Percentiles rank a stretch among this genome's conserved stretches.
Evolutionary conservation across 1,140 invertebrate species (phyloP).

Genomic region (Achroia grisella): DNA sequence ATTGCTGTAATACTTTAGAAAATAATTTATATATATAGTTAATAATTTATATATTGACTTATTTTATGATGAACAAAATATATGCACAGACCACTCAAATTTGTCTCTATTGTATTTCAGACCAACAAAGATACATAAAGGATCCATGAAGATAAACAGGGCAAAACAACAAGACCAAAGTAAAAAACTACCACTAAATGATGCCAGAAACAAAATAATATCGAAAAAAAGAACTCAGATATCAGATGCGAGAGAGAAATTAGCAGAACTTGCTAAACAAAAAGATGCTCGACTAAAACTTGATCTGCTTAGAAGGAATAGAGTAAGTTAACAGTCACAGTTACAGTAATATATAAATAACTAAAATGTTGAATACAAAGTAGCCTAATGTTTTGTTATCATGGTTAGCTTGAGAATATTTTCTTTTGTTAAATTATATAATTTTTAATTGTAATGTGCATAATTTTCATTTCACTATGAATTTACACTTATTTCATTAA

Average conservation of each 20-base stretch:
- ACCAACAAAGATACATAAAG: slow-evolving; percentile 1
- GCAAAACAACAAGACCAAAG: slow-evolving; percentile 19
- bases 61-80: too few relatives aligned
- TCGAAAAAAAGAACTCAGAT: slow-evolving; percentile 79
- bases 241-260: slow-evolving; percentile 79
- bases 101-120: background rate
- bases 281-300: slow-evolving; percentile 79
- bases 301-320: slow-evolving; percentile 71
- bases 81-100: too few relatives aligned
- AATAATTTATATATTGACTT: too few relatives aligned
- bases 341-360: too few relatives aligned
- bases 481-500: too few relatives aligned
- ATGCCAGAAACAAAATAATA: slow-evolving; percentile 81
- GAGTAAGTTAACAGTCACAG: slow-evolving; percentile 18
- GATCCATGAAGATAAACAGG: slow-evolving; percentile 16
- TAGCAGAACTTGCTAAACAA: slow-evolving; percentile 79
- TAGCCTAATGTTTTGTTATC: too few relatives aligned
- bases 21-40: too few relatives aligned
- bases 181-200: slow-evolving; percentile 37
- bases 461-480: too few relatives aligned
- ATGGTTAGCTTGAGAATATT: too few relatives aligned
- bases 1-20: too few relatives aligned
- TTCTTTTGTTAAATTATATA: background rate
- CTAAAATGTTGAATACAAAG: too few relatives aligned
- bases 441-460: too few relatives aligned